Evolutionary conservation across 2,888 invertebrate species (phyloP), one percentile per base, ranked within the genome.

Genomic region (Augiades crinisus): DNA sequence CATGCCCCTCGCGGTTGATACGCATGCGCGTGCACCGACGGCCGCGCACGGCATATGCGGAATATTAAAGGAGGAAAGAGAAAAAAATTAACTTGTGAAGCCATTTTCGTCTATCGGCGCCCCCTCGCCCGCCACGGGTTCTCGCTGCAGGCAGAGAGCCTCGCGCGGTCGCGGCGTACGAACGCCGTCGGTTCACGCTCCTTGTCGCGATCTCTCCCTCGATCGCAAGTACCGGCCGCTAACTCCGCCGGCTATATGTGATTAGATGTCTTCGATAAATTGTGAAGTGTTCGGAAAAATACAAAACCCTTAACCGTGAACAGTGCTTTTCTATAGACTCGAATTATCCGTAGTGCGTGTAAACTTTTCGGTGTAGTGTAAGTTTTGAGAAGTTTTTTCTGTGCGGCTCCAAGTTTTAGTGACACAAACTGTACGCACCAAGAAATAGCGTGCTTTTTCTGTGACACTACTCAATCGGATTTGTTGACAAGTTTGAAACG

Each of bases 21-120:
- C 89, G 89, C 89, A 87, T 88, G 89, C 89, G 88, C 83, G 75
- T 83, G 84, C 83, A 82, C 68, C 74, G 78, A 73, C 75, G 68
- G 76, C 75, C 78, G 81, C 80, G 81, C 79, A 81, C 86, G 81
- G 83, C 88, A 88, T 89, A 89, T 89, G 88, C 89, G 88, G 85
- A 86, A 85, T 87, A 88, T 88, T 88, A 88, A 86, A 88, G 89
- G 80, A 89, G 83, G 89, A 89, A 89, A 89, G 89, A 89, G 89
- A 89, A 88, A 89, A 87, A 89, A 88, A 87, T 87, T 87, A 81
- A 88, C 85, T 89, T 85, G 88, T 88, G 88, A 88, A 89, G 88
- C 89, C 89, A 88, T 89, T 89, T 89, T 87, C 87, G 88, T 88
- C 83, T 84, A 83, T 83, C 82, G 78, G 78, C 68, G 73, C 77